phyloP scores from a whole-genome alignment of 2,797 vertebrate species.

The Coilia nasus region DNA sequence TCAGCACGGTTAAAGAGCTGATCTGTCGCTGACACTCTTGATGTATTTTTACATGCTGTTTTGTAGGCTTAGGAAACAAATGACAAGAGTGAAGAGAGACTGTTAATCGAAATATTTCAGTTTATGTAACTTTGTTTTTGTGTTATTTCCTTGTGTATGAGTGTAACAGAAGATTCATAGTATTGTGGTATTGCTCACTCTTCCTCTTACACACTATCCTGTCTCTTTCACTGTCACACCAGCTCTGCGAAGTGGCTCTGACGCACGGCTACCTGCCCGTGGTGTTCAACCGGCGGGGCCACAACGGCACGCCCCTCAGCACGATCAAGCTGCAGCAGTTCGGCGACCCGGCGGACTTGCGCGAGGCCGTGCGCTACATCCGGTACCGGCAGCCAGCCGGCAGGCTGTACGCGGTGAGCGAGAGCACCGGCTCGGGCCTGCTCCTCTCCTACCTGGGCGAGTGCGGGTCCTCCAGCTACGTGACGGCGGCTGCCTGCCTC shows the following conservation, averaged over 20 bases:
- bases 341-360: constrained; percentile 80
- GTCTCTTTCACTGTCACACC: constrained; percentile 16
- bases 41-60: not conserved
- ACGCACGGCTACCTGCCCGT: constrained; percentile 81
- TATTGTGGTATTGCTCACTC: too few species aligned
- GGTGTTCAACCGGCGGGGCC: constrained; percentile 83
- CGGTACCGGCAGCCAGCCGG: constrained; percentile 78
- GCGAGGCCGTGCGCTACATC: constrained; percentile 82
- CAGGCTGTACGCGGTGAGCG: constrained; percentile 79
- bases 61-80: not conserved
- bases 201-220: too few species aligned
- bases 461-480: constrained; percentile 83
- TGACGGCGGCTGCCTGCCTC: constrained; percentile 82
- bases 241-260: constrained; percentile 81
- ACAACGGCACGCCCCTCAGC: constrained; percentile 79
- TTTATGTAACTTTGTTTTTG: constrained; percentile 26
- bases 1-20: not conserved
- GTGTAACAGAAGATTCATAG: too few species aligned
- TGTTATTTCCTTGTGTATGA: constrained; percentile 16
- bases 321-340: constrained; percentile 83
- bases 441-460: constrained; percentile 85
- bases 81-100: not conserved
- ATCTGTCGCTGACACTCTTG: not conserved
- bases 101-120: constrained; percentile 31
- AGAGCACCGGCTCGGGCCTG: constrained; percentile 82